Evolutionary conservation across 30 jellyfish, hydroid and myxozoan species (phyloP).

Genomic region (Sanderia malayensis): DNA sequence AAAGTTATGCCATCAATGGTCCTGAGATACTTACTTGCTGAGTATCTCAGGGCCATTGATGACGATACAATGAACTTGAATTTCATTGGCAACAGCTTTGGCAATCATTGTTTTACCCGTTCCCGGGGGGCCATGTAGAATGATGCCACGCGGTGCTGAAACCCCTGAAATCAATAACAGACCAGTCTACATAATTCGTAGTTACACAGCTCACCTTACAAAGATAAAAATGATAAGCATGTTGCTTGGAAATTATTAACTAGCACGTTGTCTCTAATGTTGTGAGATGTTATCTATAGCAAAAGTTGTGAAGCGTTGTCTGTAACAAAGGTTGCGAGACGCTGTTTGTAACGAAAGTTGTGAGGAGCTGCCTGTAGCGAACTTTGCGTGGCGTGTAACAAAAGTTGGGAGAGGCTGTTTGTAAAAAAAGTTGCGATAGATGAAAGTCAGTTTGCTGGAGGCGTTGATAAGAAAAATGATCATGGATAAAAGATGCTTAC

Average conservation of each 20-base stretch:
- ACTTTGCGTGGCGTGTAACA: too few relatives aligned
- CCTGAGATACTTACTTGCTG: slow-evolving; percentile 84
- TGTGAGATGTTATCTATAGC: not conserved
- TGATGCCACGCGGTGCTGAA: slow-evolving; percentile 71
- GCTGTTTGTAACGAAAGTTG: too few relatives aligned
- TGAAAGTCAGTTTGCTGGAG: too few relatives aligned
- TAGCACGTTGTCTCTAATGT: slow-evolving; percentile 9
- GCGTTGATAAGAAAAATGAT: too few relatives aligned
- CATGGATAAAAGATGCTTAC: too few relatives aligned
- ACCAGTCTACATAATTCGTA: too few relatives aligned
- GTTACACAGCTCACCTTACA: too few relatives aligned
- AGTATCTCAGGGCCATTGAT: slow-evolving; percentile 89
- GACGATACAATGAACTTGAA: slow-evolving; percentile 54
- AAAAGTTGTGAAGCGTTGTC: not conserved
- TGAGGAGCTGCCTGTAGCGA: too few relatives aligned
- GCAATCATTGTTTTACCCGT: slow-evolving; percentile 90
- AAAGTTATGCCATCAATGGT: too few relatives aligned
- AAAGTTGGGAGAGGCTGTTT: too few relatives aligned
- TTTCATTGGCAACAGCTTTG: slow-evolving; percentile 62
- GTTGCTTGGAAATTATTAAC: slow-evolving; percentile 31
- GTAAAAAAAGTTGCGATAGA: too few relatives aligned
- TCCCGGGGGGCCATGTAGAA: slow-evolving; percentile 95
- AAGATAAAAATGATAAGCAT: slow-evolving; percentile 23
- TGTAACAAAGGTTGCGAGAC: not conserved
- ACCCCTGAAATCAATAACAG: slow-evolving; percentile 41